Percentiles rank a stretch among this genome's conserved stretches.
phyloP scores from a whole-genome alignment of 2,888 invertebrate species.

The Hypsopygia costalis region DNA sequence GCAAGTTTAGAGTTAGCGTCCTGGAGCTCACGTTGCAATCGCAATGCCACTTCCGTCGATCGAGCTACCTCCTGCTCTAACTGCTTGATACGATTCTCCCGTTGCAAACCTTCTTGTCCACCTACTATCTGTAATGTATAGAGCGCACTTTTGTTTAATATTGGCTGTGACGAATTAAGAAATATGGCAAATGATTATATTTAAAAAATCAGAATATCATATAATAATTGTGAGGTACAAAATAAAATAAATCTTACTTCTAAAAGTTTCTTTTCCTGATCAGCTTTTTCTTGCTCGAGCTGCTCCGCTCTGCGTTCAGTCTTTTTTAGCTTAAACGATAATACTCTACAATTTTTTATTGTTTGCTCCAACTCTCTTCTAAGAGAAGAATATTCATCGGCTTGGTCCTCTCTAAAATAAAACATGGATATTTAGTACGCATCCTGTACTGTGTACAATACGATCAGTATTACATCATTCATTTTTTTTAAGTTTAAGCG shows the following conservation, averaged over 20 bases:
- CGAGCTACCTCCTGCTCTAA: conserved; percentile 92
- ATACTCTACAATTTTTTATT: conserved; percentile 98
- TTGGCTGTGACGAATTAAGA: too few species aligned
- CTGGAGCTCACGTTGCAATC: conserved; percentile 86
- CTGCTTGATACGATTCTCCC: conserved; percentile 86
- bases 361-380: conserved; percentile 98
- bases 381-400: conserved; percentile 95
- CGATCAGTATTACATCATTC: too few species aligned
- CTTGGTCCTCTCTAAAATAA: conserved; percentile 92
- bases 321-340: conserved; percentile 98
- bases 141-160: too few species aligned
- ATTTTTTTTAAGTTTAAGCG: conserved; percentile 9
- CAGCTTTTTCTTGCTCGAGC: conserved; percentile 91
- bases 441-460: too few species aligned
- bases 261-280: conserved; percentile 84
- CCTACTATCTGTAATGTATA: conserved; percentile 66
- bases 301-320: conserved; percentile 94
- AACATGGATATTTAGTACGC: conserved; percentile 10
- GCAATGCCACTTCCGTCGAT: conserved; percentile 86
- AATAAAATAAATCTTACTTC: conserved; percentile 49
- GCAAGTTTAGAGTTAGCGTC: conserved; percentile 82
- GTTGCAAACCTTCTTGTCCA: conserved; percentile 81
- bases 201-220: too few species aligned
- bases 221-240: too few species aligned
- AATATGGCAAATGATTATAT: not conserved